Percentiles rank a stretch among this genome's conserved stretches.
phyloP scores from a whole-genome alignment of 2,113 vertebrate genomes.

The Thamnophis sirtalis region DNA sequence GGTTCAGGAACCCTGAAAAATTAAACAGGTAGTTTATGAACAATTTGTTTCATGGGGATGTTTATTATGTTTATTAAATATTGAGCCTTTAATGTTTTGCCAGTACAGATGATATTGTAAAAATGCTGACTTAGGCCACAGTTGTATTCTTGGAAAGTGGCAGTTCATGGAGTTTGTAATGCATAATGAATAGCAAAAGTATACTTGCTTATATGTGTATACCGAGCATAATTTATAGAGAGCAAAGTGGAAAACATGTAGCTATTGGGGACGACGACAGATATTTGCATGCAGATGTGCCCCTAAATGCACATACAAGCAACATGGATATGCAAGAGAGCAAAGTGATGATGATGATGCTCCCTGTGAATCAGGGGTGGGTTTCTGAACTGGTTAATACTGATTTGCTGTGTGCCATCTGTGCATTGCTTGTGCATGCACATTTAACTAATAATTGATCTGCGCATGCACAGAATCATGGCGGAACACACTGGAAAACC shows the following conservation, averaged over 20 bases:
- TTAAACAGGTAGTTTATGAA: slow-evolving; percentile 99
- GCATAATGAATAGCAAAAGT: slow-evolving; percentile 79
- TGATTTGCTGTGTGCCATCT: too few relatives aligned
- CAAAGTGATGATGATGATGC: background rate
- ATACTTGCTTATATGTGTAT: slow-evolving; percentile 61
- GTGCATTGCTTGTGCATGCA: too few relatives aligned
- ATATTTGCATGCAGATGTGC: slow-evolving; percentile 33
- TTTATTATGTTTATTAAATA: slow-evolving; percentile 97
- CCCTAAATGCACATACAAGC: slow-evolving; percentile 29
- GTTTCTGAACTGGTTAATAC: too few relatives aligned
- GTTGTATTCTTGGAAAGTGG: slow-evolving; percentile 78
- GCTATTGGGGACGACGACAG: background rate
- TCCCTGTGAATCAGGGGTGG: background rate
- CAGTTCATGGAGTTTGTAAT: slow-evolving; percentile 71
- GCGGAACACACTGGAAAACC: too few relatives aligned
- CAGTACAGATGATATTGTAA: slow-evolving; percentile 74
- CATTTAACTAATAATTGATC: too few relatives aligned
- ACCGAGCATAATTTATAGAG: slow-evolving; percentile 59
- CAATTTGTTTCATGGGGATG: slow-evolving; percentile 95
- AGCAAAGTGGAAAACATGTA: slow-evolving; percentile 37
- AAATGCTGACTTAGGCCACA: slow-evolving; percentile 81
- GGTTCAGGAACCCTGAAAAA: slow-evolving; percentile 97
- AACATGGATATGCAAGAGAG: slow-evolving; percentile 24
- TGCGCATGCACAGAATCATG: too few relatives aligned
- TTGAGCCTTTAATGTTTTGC: slow-evolving; percentile 80